A percentile compares a stretch with the other conserved stretches of the same genome.
Evolutionary conservation across 2,797 vertebrate genomes (phyloP).

Genomic region (Remorina albescens): DNA sequence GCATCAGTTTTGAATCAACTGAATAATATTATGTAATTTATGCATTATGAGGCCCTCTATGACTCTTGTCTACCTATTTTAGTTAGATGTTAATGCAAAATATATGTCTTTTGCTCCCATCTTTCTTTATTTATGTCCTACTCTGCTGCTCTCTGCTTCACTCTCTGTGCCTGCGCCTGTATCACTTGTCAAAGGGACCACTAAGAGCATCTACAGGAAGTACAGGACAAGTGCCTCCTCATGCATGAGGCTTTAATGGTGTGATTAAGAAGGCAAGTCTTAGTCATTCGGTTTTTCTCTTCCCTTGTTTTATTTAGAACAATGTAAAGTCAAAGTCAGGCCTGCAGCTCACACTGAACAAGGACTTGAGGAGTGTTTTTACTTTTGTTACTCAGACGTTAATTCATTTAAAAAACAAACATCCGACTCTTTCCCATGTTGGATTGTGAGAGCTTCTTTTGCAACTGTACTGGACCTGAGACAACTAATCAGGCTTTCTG

Average conservation of each 20-base stretch:
- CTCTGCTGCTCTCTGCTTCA: conserved; percentile 13
- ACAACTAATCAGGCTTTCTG: conserved; percentile 28
- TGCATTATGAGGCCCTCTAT: not conserved
- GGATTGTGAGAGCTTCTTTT: not conserved
- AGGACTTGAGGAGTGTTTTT: not conserved
- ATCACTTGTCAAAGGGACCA: conserved; percentile 10
- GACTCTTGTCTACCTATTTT: not conserved
- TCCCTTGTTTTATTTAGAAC: conserved; percentile 17
- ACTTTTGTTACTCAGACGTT: not conserved
- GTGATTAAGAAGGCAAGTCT: conserved; percentile 4
- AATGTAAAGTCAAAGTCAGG: not conserved
- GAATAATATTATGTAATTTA: not conserved
- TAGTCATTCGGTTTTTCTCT: conserved; percentile 1
- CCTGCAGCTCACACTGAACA: not conserved
- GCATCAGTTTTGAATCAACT: not conserved
- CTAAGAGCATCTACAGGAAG: conserved; percentile 19
- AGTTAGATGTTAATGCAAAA: conserved; percentile 2
- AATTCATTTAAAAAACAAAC: not conserved
- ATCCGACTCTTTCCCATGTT: not conserved
- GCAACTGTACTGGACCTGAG: conserved; percentile 8
- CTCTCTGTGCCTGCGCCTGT: not conserved
- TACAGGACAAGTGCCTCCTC: conserved; percentile 7
- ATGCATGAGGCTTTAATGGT: conserved; percentile 19
- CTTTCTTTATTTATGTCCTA: conserved; percentile 2
- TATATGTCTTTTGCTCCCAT: not conserved